Percentiles rank a stretch among this genome's conserved stretches.
Evolutionary conservation across 2,888 invertebrate species (phyloP).

Genomic region (Andrena bucephala): DNA sequence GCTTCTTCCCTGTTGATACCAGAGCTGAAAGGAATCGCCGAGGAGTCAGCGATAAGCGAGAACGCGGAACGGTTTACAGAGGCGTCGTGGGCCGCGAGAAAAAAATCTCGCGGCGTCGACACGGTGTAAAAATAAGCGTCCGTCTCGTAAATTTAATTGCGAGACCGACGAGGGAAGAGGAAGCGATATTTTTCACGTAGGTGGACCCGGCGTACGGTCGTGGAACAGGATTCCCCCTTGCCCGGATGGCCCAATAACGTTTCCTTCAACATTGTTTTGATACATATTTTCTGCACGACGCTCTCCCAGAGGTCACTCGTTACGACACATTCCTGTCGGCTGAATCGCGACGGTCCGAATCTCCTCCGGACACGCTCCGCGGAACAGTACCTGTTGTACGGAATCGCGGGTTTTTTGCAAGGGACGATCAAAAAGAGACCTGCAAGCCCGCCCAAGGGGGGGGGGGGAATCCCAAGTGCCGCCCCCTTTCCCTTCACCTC

Average conservation of each 20-base stretch:
- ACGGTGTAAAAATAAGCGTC: conserved; percentile 5
- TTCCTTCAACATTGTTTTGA: conserved; percentile 48
- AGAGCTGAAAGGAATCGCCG: too few relatives aligned
- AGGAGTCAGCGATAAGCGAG: background rate
- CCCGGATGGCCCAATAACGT: conserved; percentile 4
- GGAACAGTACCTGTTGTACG: conserved; percentile 55
- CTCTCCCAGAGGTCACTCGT: conserved; percentile 40
- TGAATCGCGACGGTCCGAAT: conserved; percentile 32
- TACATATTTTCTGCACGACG: conserved; percentile 33
- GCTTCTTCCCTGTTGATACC: too few relatives aligned
- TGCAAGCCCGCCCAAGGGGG: conserved; percentile 12
- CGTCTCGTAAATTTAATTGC: conserved; percentile 34
- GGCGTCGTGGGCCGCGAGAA: background rate
- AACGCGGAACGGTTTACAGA: background rate
- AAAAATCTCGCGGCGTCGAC: background rate
- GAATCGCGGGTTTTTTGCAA: conserved; percentile 40
- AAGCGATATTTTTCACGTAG: conserved; percentile 20
- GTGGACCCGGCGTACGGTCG: background rate
- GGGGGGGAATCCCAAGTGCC: conserved; percentile 21
- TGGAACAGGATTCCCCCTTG: conserved; percentile 33
- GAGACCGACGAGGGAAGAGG: background rate
- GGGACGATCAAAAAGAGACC: conserved; percentile 43
- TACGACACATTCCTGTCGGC: conserved; percentile 45
- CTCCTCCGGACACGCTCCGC: conserved; percentile 12
- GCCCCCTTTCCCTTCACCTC: background rate